Conservation (phyloP, 1,140 invertebrate genomes). For the Chelonus insularis region DNA sequence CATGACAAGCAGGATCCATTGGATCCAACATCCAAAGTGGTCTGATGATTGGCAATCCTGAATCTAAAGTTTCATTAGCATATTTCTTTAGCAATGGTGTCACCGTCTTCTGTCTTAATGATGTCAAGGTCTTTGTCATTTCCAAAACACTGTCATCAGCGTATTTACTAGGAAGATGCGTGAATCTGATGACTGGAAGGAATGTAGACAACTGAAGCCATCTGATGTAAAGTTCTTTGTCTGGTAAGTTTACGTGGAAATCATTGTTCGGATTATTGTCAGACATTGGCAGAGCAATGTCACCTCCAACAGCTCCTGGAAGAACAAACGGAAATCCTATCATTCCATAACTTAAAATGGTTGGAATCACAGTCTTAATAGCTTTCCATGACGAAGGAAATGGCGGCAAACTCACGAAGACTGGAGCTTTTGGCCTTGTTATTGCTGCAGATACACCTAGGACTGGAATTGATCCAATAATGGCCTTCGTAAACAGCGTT, state of each 20-base stretch:
- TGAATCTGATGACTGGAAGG: slow-evolving; percentile 87
- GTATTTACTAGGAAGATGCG: slow-evolving; percentile 85
- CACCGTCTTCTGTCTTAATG: slow-evolving; percentile 74
- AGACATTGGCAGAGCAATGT: slow-evolving; percentile 66
- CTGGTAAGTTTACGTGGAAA: slow-evolving; percentile 68
- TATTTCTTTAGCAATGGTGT: slow-evolving; percentile 77
- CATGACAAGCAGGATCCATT: slow-evolving; percentile 75
- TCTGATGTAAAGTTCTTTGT: slow-evolving; percentile 86
- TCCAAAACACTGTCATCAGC: slow-evolving; percentile 75
- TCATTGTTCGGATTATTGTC: slow-evolving; percentile 62
- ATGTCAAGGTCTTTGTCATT: slow-evolving; percentile 74
- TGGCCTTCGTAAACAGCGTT: slow-evolving; percentile 69
- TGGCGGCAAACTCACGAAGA: slow-evolving; percentile 84
- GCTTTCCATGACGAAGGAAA: slow-evolving; percentile 88
- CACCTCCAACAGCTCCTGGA: slow-evolving; percentile 91
- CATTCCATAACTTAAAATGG: slow-evolving; percentile 82
- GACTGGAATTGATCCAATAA: slow-evolving; percentile 68
- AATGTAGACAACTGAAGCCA: slow-evolving; percentile 96
- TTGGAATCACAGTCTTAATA: slow-evolving; percentile 81
- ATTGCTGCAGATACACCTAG: slow-evolving; percentile 84
- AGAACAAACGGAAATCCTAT: slow-evolving; percentile 91
- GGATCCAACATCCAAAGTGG: slow-evolving; percentile 92
- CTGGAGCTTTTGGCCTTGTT: slow-evolving; percentile 77
- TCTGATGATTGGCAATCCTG: slow-evolving; percentile 81
- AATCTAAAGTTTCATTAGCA: slow-evolving; percentile 73